Evolutionary conservation across 2,797 vertebrate species (phyloP).

Genomic region (Potorous gilbertii): DNA sequence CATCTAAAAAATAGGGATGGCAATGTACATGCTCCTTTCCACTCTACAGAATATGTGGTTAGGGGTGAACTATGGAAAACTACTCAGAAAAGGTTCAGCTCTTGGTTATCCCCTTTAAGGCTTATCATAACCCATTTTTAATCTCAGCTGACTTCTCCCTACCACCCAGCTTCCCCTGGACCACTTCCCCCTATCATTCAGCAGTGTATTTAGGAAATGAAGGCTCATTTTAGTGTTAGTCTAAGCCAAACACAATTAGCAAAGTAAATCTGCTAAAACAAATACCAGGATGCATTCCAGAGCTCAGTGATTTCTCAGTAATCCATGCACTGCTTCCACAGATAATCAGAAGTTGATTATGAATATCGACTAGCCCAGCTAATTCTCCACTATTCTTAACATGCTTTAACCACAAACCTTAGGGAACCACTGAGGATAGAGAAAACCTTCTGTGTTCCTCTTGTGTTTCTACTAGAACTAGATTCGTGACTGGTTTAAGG

Average conservation of each 20-base stretch:
- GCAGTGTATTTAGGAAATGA: neutral
- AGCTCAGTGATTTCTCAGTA: neutral
- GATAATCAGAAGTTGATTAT: neutral
- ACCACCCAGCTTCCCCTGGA: neutral
- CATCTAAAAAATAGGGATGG: conserved; percentile 20
- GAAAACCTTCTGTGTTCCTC: neutral
- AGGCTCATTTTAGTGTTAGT: conserved; percentile 12
- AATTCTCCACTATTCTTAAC: neutral
- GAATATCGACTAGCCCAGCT: neutral
- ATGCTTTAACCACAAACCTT: neutral
- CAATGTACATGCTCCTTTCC: neutral
- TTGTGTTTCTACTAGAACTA: neutral
- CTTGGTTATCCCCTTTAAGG: neutral
- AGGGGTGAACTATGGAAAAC: conserved; percentile 9
- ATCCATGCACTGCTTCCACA: neutral
- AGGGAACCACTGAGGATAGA: neutral
- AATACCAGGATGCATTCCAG: neutral
- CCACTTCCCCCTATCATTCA: neutral
- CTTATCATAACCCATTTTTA: neutral
- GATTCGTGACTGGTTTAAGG: neutral
- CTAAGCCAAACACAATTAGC: conserved; percentile 20
- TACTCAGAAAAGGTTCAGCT: neutral
- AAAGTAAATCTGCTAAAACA: conserved; percentile 31
- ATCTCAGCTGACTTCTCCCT: neutral
- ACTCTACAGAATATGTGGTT: neutral